Evolutionary conservation across 2,888 invertebrate genomes (phyloP).

Genomic region (Leptinotarsa rubiginosa): DNA sequence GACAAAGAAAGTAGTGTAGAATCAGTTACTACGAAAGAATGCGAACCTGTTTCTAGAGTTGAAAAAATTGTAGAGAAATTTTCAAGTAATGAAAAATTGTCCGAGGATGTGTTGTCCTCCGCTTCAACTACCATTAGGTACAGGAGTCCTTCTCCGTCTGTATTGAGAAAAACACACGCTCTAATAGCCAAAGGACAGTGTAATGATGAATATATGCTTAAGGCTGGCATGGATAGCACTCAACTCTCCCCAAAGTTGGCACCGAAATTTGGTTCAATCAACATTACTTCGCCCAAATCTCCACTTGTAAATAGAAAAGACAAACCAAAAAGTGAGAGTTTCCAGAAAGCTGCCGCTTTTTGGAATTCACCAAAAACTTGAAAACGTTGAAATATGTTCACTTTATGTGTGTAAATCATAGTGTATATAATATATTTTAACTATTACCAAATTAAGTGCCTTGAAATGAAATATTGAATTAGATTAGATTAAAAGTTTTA

Average conservation of each 20-base stretch:
- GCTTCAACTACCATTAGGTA: constrained; percentile 57
- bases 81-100: constrained; percentile 24
- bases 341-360: constrained; percentile 64
- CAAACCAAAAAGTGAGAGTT: constrained; percentile 62
- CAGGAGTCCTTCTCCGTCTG: constrained; percentile 64
- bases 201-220: constrained; percentile 59
- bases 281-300: constrained; percentile 44
- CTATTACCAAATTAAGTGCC: constrained; percentile 45
- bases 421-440: constrained; percentile 43
- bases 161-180: constrained; percentile 67
- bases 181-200: constrained; percentile 65
- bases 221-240: constrained; percentile 18
- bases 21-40: constrained; percentile 17
- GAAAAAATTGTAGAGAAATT: constrained; percentile 50
- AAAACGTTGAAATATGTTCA: background rate
- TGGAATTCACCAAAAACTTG: constrained; percentile 59
- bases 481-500: constrained; percentile 43
- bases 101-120: constrained; percentile 2
- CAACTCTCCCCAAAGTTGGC: constrained; percentile 17
- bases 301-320: constrained; percentile 49
- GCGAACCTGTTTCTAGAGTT: constrained; percentile 41
- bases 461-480: constrained; percentile 37
- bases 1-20: background rate
- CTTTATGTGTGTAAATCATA: constrained; percentile 35
- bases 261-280: constrained; percentile 29